Base-by-base conservation (phyloP, 2,888 invertebrate genomes). In the Parascotia fuliginaria region DNA sequence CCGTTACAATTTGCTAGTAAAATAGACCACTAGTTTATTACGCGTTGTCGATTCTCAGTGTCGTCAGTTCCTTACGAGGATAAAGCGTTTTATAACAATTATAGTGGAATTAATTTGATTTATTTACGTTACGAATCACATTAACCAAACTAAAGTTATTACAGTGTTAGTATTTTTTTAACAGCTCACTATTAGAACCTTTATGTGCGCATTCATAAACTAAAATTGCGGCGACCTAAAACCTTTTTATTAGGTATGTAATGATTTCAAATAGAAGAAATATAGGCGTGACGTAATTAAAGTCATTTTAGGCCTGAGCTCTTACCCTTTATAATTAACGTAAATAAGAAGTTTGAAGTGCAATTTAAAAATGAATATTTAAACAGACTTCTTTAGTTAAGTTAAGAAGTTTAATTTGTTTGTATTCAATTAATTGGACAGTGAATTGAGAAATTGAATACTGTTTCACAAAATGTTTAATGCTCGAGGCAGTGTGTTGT, bases 311-410 rank as follows among this genome's bases (percentile, higher is more conserved):
- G 27, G 12, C 6, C 32, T 33, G 22, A 31, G 9, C 16, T 42
- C 15, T 40, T 24, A 41, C 45, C 50, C 33, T 44, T 63, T 58
- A 45, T 34, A 37, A 44, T 50, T 44, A 12, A 12, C 12, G 33
- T 19, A 36, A 11, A 19, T 13, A 1, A 19, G 19, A 4, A 9
- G 3, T 9, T 11, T 36, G 19, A 16, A 32, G 15, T n/a, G 16
- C 15, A 33, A 6, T 33, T 33, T 9, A 33, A 33, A 33, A 33
- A 15, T 33, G 6, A 0, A 33, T 33, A 33, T 33, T 33, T 33
- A 2, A 15, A 16, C 16, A 33, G 15, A n/a, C 15, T n/a, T n/a
- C n/a, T n/a, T n/a, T n/a, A 3, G 16, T 33, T 33, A 15, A n/a
- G 15, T 0, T 4, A 15, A 33, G 16, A 7, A 24, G 24, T 24